Conservation (phyloP, 92 coral and sea anemone species). For the Actinostola sp. region DNA sequence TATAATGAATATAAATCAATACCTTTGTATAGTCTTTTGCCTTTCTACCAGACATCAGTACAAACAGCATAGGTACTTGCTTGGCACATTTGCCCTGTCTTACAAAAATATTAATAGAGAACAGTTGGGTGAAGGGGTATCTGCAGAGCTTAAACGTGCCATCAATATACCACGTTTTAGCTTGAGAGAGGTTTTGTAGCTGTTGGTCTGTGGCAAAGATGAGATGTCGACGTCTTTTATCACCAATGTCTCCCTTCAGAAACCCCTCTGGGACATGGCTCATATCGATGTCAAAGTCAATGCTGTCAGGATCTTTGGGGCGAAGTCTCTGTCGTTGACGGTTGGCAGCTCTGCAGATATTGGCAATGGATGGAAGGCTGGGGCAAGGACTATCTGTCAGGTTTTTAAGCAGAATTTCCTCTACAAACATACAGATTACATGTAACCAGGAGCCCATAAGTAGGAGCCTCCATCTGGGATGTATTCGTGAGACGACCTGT, state of each 20-base stretch:
- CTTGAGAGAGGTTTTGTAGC: neutral
- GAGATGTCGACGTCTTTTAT: neutral
- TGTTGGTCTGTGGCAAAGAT: conserved; percentile 7
- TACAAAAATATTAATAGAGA: conserved; percentile 6
- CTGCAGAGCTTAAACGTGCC: conserved; percentile 10
- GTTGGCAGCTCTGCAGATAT: conserved; percentile 15
- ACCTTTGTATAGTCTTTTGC: conserved; percentile 2
- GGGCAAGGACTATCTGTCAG: conserved; percentile 15
- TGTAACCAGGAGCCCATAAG: too few relatives aligned
- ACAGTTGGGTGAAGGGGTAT: neutral
- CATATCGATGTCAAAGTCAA: conserved; percentile 8
- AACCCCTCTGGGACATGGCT: conserved; percentile 12
- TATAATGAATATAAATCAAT: too few relatives aligned
- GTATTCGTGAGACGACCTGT: too few relatives aligned
- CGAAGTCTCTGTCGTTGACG: conserved; percentile 1
- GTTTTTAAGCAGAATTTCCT: conserved; percentile 9
- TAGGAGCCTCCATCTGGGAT: too few relatives aligned
- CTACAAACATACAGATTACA: too few relatives aligned
- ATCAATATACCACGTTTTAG: conserved; percentile 6
- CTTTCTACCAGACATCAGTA: neutral
- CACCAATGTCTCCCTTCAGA: neutral
- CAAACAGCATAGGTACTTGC: conserved; percentile 4
- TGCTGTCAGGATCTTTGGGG: conserved; percentile 9
- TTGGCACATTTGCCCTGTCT: neutral
- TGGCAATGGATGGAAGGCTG: neutral